Evolutionary conservation across 2,888 invertebrate species (phyloP).

Genomic region (Pegoplata infirma): DNA sequence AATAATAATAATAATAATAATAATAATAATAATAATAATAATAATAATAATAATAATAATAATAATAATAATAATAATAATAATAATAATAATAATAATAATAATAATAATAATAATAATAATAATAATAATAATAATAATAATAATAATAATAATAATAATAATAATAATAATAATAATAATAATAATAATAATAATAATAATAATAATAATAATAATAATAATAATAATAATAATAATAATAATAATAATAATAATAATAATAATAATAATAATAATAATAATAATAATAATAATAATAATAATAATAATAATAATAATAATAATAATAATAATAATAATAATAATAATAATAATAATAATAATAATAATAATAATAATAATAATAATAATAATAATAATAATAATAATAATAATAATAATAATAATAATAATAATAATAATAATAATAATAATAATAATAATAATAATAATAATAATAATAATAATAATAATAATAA

Average conservation of each 20-base stretch:
- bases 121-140: constrained; percentile 13
- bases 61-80: constrained; percentile 13
- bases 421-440: neutral
- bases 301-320: constrained; percentile 13
- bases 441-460: neutral
- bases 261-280: constrained; percentile 13
- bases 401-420: constrained; percentile 3
- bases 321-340: constrained; percentile 13
- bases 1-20: constrained; percentile 13
- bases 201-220: constrained; percentile 13
- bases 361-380: constrained; percentile 13
- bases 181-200: constrained; percentile 13
- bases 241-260: constrained; percentile 11
- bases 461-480: neutral
- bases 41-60: constrained; percentile 13
- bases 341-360: constrained; percentile 13
- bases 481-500: neutral
- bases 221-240: constrained; percentile 11
- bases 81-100: constrained; percentile 13
- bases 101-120: constrained; percentile 13
- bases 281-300: constrained; percentile 13
- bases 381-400: constrained; percentile 12
- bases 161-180: constrained; percentile 11
- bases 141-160: constrained; percentile 11
- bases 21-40: constrained; percentile 13